Evolutionary conservation across 2,888 invertebrate species (phyloP).

Genomic region (Pomacea canaliculata): DNA sequence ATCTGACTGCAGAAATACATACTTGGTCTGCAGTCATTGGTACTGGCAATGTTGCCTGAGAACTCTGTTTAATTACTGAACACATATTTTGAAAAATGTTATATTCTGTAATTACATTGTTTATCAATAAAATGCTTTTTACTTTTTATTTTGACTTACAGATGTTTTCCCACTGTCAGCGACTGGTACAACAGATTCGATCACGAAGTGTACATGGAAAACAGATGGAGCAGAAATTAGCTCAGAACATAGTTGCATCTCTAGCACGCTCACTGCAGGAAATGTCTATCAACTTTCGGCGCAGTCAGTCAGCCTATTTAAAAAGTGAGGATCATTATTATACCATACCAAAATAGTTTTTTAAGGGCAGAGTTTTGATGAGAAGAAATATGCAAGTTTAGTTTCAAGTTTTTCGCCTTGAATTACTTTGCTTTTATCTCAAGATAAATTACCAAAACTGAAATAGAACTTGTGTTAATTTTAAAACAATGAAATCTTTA

Average conservation of each 20-base stretch:
- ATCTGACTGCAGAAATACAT: too few relatives aligned
- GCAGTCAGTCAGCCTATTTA: conserved; percentile 88
- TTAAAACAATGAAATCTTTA: background rate
- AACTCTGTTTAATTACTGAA: too few relatives aligned
- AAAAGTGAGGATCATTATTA: conserved; percentile 73
- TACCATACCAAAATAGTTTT: background rate
- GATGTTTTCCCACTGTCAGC: conserved; percentile 74
- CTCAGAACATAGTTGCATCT: conserved; percentile 86
- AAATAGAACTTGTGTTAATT: background rate
- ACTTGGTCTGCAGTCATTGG: too few relatives aligned
- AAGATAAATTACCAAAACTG: too few relatives aligned
- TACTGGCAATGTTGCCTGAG: too few relatives aligned
- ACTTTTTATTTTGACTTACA: conserved; percentile 46
- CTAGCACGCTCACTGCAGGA: conserved; percentile 90
- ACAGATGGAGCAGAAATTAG: conserved; percentile 81
- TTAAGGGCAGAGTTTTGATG: background rate
- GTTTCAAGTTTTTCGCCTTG: too few relatives aligned
- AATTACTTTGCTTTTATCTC: too few relatives aligned
- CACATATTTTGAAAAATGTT: too few relatives aligned
- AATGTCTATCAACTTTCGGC: conserved; percentile 84
- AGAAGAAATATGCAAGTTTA: too few relatives aligned
- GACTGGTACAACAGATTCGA: conserved; percentile 74
- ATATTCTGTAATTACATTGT: too few relatives aligned
- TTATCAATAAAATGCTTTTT: too few relatives aligned
- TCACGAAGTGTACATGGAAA: conserved; percentile 61